These are phyloP conservation scores for Xenopus laevis DNA, from an alignment of 2,113 vertebrate species.

Conservation along the genomic window DNA sequence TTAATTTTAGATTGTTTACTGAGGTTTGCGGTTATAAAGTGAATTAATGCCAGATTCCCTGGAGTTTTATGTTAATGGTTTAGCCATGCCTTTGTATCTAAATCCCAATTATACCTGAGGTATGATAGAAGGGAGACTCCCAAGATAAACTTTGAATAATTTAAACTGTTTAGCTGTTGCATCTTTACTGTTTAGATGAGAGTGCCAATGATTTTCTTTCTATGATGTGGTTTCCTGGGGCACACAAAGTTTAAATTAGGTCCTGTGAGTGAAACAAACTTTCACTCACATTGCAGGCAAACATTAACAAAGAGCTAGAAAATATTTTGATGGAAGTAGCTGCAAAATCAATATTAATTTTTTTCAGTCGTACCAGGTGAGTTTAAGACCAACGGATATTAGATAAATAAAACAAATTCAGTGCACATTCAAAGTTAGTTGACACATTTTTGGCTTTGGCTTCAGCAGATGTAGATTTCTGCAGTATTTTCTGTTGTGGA, in stretches of 20 bases:
- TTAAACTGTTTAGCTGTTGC: slow-evolving; percentile 17
- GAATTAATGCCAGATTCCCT: slow-evolving; percentile 17
- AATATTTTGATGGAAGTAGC: slow-evolving; percentile 4
- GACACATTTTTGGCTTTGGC: neutral
- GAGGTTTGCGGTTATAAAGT: slow-evolving; percentile 21
- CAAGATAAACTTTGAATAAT: slow-evolving; percentile 26
- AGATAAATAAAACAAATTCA: neutral
- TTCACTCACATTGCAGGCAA: slow-evolving; percentile 13
- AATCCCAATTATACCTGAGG: slow-evolving; percentile 4
- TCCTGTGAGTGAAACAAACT: slow-evolving; percentile 29
- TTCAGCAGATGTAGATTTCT: neutral
- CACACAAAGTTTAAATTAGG: slow-evolving; percentile 39
- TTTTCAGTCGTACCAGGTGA: slow-evolving; percentile 8
- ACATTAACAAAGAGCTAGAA: slow-evolving; percentile 11
- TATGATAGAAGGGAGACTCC: slow-evolving; percentile 22
- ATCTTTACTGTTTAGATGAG: slow-evolving; percentile 20
- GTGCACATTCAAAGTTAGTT: neutral
- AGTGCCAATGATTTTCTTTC: slow-evolving; percentile 16
- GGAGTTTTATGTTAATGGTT: slow-evolving; percentile 25
- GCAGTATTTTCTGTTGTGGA: neutral
- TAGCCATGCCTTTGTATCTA: slow-evolving; percentile 18
- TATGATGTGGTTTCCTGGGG: slow-evolving; percentile 26
- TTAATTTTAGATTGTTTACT: slow-evolving; percentile 22
- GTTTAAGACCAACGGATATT: neutral
- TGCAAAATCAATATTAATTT: slow-evolving; percentile 10